Percentiles rank a stretch among this genome's conserved stretches.
Conservation (phyloP, 1,140 invertebrate species). For the Drosophila erecta region DNA sequence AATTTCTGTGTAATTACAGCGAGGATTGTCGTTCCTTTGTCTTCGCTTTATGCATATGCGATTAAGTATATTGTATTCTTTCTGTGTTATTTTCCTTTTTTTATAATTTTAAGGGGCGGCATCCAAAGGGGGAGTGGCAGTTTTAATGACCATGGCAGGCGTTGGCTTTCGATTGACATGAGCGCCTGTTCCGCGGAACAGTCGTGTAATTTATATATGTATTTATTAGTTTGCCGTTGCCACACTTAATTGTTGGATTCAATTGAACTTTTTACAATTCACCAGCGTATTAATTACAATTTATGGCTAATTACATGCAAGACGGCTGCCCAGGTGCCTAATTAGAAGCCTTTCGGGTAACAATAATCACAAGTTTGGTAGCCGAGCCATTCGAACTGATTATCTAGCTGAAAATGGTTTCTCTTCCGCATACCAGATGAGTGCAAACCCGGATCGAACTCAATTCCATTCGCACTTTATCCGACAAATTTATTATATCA, state of each 20-base stretch:
- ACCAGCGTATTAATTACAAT: conserved; percentile 41
- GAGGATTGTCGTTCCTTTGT: conserved; percentile 58
- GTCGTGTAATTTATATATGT: conserved; percentile 38
- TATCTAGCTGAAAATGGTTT: background rate
- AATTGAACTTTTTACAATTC: conserved; percentile 48
- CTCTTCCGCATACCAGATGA: no score
- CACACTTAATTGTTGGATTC: conserved; percentile 49
- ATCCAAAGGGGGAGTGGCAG: conserved; percentile 1
- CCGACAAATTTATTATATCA: conserved; percentile 63
- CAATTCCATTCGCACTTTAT: conserved; percentile 53
- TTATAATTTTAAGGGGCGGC: conserved; percentile 18
- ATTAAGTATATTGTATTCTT: conserved; percentile 54
- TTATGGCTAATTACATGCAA: conserved; percentile 53
- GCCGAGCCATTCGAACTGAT: no score
- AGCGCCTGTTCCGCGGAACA: conserved; percentile 53
- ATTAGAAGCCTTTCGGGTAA: conserved; percentile 46
- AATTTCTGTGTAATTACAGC: conserved; percentile 68
- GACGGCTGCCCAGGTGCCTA: conserved; percentile 38
- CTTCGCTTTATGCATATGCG: conserved; percentile 67
- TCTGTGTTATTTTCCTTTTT: conserved; percentile 9
- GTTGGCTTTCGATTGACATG: conserved; percentile 75
- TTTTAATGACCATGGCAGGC: conserved; percentile 61
- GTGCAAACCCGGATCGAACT: conserved; percentile 7
- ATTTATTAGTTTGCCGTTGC: conserved; percentile 51
- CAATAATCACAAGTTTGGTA: conserved; percentile 33